Evolutionary conservation across 2,113 vertebrate genomes (phyloP), one percentile per base, ranked within the genome.

Genomic region (Xiphophorus maculatus): DNA sequence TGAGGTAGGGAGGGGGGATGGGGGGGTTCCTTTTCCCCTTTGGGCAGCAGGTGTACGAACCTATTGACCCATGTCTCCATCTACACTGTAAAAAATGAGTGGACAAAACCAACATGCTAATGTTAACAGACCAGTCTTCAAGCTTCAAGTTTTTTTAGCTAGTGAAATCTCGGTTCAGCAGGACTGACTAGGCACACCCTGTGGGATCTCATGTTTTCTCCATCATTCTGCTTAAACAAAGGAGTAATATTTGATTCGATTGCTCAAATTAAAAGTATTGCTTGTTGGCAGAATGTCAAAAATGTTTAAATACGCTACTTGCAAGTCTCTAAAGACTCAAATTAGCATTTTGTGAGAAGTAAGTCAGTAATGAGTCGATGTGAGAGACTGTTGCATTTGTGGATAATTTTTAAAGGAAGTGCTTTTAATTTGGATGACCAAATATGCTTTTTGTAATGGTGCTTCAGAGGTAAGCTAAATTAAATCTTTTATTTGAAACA

Each of bases 11-110:
- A n/a, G n/a, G n/a, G n/a, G n/a, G n/a, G n/a, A n/a, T n/a, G n/a
- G n/a, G n/a, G n/a, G n/a, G n/a, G 63, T 74, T 66, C 61, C 64
- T 72, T 67, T 69, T 17, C 2, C 62, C 73, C 85, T 76, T 75
- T 71, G 58, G 85, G 86, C 84, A 74, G 82, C 91, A 91, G 81
- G 89, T 92, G 88, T 76, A 84, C 71, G 63, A 92, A 90, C 89
- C 81, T 11, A 22, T 29, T 54, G 74, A 89, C 79, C 88, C 60
- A 51, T 37, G n/a, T 61, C 44, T 68, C 60, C 73, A 78, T 84
- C 79, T 71, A 66, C 69, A 44, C 27, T 42, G 9, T 40, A 33
- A 15, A 32, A 11, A 32, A 48, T 6, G 48, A 40, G 71, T 35
- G 29, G 22, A 27, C 19, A 51, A 15, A 58, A 60, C 19, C 15